phyloP scores from a whole-genome alignment of 2,113 vertebrate species.

The Ia io region DNA sequence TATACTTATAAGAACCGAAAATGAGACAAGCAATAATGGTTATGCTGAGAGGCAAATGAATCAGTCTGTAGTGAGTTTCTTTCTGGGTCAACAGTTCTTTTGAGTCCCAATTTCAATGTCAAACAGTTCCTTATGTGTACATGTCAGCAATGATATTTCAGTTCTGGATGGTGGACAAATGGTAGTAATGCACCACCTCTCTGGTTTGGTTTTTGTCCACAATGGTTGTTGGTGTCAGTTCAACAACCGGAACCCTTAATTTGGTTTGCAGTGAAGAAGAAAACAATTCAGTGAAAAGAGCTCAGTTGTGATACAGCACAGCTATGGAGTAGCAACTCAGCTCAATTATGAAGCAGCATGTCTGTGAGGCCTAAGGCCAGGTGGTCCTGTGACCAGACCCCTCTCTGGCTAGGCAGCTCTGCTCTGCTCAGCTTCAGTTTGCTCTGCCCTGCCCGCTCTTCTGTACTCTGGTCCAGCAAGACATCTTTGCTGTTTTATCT shows the following conservation, averaged over 20 bases:
- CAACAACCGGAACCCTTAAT: not conserved
- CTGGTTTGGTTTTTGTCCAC: too few relatives aligned
- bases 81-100: too few relatives aligned
- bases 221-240: not conserved
- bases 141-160: too few relatives aligned
- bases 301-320: not conserved
- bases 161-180: too few relatives aligned
- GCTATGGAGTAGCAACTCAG: not conserved
- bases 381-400: not conserved
- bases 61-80: too few relatives aligned
- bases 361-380: not conserved
- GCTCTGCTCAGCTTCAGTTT: not conserved
- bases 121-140: too few relatives aligned
- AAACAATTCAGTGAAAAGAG: not conserved
- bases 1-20: too few relatives aligned
- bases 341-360: not conserved
- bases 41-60: too few relatives aligned
- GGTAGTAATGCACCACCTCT: too few relatives aligned
- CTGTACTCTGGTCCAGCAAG: not conserved
- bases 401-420: not conserved
- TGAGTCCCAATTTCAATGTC: too few relatives aligned
- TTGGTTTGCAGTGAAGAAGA: not conserved
- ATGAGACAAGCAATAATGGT: too few relatives aligned
- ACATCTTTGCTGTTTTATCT: not conserved
- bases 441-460: not conserved